Evolutionary conservation across 1,140 invertebrate species (phyloP), one percentile per base, ranked within the genome.

Genomic region (Ceratina australensis): DNA sequence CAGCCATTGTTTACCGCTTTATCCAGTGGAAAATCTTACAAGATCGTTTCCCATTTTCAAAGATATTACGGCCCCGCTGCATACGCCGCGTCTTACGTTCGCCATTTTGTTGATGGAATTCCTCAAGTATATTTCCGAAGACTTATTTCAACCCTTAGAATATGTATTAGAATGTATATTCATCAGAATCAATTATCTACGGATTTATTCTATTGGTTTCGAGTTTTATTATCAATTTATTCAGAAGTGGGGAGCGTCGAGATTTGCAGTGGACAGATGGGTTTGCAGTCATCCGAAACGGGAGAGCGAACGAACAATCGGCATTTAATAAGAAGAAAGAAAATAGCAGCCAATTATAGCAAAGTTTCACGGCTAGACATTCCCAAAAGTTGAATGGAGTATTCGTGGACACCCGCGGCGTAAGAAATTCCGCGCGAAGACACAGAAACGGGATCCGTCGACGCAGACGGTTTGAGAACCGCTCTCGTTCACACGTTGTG

Each of bases 401-500:
- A 22, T 42, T 71, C 22, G 18, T 50, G 74, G 74, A 76, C 74
- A 76, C 74, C 74, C 69, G 79, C 42, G 65, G 64, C 47, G 64
- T 60, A 74, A 83, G 61, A 63, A 68, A 66, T 75, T 65, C 54
- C 50, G 75, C 74, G 79, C 56, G 56, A 78, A 82, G 66, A 72
- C 71, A 64, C 75, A 85, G 75, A 86, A 61, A 22, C 72, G 50
- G 60, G 65, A 59, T 12, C 13, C 80, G 75, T 0, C 16, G 68
- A 78, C 52, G 75, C 68, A 68, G 72, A 79, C 82, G 33, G 78
- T 87, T 90, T 87, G 84, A 83, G 87, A 89, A 87, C 79, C 71
- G 75, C 72, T 79, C 72, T 59, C 57, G 90, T 91, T 92, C 91
- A 91, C 91, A 92, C 91, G 91, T 89, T 91, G 91, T 92, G 90